A percentile compares a stretch with the other conserved stretches of the same genome.
Conservation (phyloP, 2,888 invertebrate species). For the Sesia apiformis region DNA sequence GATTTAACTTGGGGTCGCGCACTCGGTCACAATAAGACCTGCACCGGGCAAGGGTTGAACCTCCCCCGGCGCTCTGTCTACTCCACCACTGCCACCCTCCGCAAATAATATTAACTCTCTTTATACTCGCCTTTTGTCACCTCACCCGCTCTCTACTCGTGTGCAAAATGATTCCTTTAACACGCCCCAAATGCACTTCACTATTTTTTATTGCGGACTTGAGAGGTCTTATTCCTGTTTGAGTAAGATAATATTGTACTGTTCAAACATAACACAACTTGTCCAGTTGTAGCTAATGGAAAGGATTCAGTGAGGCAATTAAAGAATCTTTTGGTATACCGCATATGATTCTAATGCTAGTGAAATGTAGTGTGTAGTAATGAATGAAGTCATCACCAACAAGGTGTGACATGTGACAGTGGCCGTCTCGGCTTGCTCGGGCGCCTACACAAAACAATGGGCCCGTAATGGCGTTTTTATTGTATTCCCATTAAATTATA, state of each 20-base stretch:
- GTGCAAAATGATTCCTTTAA: conserved; percentile 45
- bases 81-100: conserved; percentile 17
- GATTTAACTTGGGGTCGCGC: conserved; percentile 14
- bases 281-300: neutral
- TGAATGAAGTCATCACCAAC: neutral
- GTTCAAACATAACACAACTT: no score
- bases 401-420: neutral
- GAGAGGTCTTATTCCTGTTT: conserved; percentile 19
- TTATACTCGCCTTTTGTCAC: conserved; percentile 36
- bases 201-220: conserved; percentile 25
- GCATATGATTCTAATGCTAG: neutral
- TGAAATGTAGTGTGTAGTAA: no score
- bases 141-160: conserved; percentile 21
- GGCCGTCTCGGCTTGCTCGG: neutral
- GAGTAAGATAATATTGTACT: neutral
- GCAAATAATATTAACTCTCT: conserved; percentile 52
- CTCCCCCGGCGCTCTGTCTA: conserved; percentile 10
- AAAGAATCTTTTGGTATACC: neutral
- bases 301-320: no score
- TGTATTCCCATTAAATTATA: conserved; percentile 11
- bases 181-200: conserved; percentile 34
- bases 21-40: neutral
- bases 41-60: conserved; percentile 14
- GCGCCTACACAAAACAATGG: conserved; percentile 18
- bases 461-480: conserved; percentile 22